phyloP scores from a whole-genome alignment of 2,113 vertebrate species.

The Lophius piscatorius region DNA sequence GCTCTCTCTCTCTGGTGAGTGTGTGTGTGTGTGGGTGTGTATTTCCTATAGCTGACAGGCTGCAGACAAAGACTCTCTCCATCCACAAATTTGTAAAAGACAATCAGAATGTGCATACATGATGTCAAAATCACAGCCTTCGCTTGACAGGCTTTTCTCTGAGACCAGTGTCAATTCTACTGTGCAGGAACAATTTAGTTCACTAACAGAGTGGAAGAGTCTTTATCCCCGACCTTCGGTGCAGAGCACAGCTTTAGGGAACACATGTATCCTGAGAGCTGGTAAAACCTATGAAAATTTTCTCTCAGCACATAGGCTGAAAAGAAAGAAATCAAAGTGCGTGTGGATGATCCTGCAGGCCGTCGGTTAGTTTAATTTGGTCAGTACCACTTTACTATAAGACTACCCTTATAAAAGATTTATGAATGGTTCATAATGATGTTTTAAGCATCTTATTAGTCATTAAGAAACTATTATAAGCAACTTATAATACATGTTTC shows the following conservation, averaged over 20 bases:
- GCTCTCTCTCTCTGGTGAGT: conserved; percentile 46
- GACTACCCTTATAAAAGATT: no score
- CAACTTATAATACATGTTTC: no score
- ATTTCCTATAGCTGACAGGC: conserved; percentile 64
- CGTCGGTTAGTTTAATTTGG: conserved; percentile 44
- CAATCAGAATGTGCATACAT: conserved; percentile 48
- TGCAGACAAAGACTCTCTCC: conserved; percentile 55
- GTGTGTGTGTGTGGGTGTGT: conserved; percentile 34
- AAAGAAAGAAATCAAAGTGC: conserved; percentile 73
- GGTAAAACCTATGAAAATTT: conserved; percentile 79
- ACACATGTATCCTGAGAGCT: conserved; percentile 55
- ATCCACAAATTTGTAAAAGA: conserved; percentile 44
- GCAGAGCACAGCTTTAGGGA: conserved; percentile 60
- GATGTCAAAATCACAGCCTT: conserved; percentile 20
- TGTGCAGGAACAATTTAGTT: conserved; percentile 1
- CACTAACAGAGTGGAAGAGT: conserved; percentile 29
- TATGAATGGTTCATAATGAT: no score
- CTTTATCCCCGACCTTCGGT: conserved; percentile 38
- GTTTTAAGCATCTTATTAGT: no score
- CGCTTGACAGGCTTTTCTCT: not conserved
- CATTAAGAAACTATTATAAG: no score
- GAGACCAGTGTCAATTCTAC: conserved; percentile 27
- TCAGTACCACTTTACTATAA: no score
- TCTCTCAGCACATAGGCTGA: conserved; percentile 60
- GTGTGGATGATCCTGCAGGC: conserved; percentile 51